Evolutionary conservation across 2,113 vertebrate genomes (phyloP), one percentile per base, ranked within the genome.

Genomic region (Tetraodon nigroviridis): DNA sequence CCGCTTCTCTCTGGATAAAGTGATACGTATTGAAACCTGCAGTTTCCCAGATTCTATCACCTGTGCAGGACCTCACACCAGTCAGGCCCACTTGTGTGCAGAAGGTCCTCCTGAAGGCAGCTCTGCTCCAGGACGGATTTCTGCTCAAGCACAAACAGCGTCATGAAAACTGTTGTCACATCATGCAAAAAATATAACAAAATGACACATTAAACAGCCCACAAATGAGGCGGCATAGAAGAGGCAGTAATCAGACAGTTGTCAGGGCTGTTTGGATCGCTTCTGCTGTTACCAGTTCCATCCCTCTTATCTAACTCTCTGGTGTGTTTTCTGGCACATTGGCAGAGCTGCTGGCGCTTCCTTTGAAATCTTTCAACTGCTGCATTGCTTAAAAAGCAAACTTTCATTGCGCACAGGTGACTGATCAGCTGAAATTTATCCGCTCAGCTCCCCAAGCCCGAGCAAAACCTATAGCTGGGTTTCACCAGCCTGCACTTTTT

Each of bases 11-110:
- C 54, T 75, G 57, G 68, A 77, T 79, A 57, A 4, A 79, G 32
- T 74, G 73, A 88, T 87, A 86, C 82, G 85, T 87, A 65, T 88
- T 85, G 84, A 81, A 87, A 83, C 55, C 72, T 82, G 57, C 58
- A 48, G 82, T 76, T 87, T 87, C 69, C 68, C 73, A 67, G 32
- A 37, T 46, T 13, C 44, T n/a, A n/a, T n/a, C 16, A 46, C 16
- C 13, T 17, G 44, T 46, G 44, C 16, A n/a, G n/a, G 44, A 69
- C 11, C 32, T 37, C 32, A 12, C 32, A 12, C 32, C 2, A 37
- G 10, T 12, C 29, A 10, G 7, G 32, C 32, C 7, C 32, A 10
- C 1, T 37, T 11, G 32, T 12, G 7, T 37, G 32, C 32, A 37
- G 32, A 37, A 37, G 32, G 32, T 37, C 32, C 32, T 11, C 32